A percentile compares a stretch with the other conserved stretches of the same genome.
Conservation (phyloP, 2,113 vertebrate genomes). For the Melanerpes formicivorus region DNA sequence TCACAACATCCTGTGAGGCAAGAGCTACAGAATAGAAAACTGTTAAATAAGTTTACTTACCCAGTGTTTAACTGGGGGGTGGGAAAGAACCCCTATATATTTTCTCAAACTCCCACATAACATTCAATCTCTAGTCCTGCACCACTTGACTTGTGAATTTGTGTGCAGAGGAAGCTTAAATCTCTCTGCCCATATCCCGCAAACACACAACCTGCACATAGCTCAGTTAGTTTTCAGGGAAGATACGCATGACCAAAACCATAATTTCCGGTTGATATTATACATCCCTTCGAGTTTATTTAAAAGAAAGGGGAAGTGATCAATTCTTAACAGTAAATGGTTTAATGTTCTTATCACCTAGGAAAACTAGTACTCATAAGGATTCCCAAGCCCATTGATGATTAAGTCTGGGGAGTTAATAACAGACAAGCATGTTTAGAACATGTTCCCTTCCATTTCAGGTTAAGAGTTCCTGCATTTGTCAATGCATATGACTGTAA, state of each 20-base stretch:
- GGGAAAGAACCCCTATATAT: too few relatives aligned
- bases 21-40: background rate
- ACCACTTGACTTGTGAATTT: fast-evolving
- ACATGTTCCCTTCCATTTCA: background rate
- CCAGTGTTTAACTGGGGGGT: background rate
- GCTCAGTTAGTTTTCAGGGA: background rate
- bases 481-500: background rate
- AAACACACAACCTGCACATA: background rate
- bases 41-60: background rate
- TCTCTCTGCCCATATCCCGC: background rate
- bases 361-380: background rate
- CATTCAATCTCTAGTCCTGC: background rate
- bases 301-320: background rate
- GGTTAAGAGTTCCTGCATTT: background rate
- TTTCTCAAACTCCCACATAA: background rate
- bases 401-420: background rate
- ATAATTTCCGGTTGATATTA: background rate
- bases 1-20: background rate
- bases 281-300: background rate
- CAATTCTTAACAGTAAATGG: background rate
- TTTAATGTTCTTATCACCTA: background rate
- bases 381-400: background rate
- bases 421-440: background rate
- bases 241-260: background rate
- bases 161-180: background rate